Conservation (phyloP, 2,797 vertebrate genomes). For the Leptatherina wallacei region DNA sequence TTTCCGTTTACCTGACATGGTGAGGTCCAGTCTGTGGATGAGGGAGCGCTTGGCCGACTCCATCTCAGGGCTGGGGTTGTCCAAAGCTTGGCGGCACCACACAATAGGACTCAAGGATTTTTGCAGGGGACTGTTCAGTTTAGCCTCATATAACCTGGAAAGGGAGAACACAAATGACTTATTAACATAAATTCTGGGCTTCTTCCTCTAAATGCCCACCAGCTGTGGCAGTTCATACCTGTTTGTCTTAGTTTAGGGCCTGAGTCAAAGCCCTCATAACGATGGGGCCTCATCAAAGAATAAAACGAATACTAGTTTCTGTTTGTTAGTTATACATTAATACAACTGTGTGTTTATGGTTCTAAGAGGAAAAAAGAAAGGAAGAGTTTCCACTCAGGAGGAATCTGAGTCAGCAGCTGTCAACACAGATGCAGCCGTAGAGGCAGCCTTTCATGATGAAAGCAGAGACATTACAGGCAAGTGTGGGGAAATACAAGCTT, state of each 20-base stretch:
- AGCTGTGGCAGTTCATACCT: not conserved
- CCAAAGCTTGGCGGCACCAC: slow-evolving; percentile 97
- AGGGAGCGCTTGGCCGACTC: slow-evolving; percentile 97
- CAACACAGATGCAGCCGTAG: slow-evolving; percentile 42
- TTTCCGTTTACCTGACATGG: slow-evolving; percentile 89
- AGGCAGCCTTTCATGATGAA: slow-evolving; percentile 57
- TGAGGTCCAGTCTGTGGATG: slow-evolving; percentile 96
- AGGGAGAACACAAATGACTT: not conserved
- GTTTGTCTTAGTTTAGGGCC: slow-evolving; percentile 15
- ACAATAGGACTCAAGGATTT: slow-evolving; percentile 92
- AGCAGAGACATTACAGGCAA: slow-evolving; percentile 40
- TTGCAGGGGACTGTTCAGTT: slow-evolving; percentile 92
- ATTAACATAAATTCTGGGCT: not conserved
- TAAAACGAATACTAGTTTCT: slow-evolving; percentile 4
- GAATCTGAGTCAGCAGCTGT: slow-evolving; percentile 75
- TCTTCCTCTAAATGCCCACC: not conserved
- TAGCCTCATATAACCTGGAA: slow-evolving; percentile 93
- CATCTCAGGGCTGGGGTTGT: slow-evolving; percentile 96
- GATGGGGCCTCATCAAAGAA: not conserved
- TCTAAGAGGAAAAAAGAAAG: slow-evolving; percentile 13
- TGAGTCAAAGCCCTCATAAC: slow-evolving; percentile 36
- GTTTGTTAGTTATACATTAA: not conserved
- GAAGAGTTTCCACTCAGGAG: slow-evolving; percentile 35
- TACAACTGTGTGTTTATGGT: slow-evolving; percentile 10
- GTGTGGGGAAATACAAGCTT: slow-evolving; percentile 18